These are phyloP conservation scores for Felis catus DNA, from an alignment of 2,113 vertebrate genomes.

Conservation along the genomic window DNA sequence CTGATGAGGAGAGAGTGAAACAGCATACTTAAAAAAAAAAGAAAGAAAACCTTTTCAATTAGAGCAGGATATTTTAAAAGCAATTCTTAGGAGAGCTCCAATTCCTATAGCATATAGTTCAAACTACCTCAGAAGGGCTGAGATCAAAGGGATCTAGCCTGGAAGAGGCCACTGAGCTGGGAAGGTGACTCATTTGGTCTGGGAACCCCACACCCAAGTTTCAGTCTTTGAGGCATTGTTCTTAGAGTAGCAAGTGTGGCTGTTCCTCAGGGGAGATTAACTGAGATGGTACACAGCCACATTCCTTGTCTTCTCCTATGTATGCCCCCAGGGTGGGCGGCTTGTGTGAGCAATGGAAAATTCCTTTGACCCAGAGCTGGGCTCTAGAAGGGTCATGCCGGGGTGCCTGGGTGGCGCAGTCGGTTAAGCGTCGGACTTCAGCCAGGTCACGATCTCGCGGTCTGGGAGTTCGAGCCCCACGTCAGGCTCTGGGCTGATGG, in stretches of 20 bases:
- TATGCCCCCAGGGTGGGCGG: background rate
- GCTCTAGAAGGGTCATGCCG: background rate
- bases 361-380: background rate
- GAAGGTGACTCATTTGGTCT: background rate
- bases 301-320: background rate
- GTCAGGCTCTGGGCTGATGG: too few relatives aligned
- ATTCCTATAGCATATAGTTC: background rate
- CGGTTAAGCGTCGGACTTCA: too few relatives aligned
- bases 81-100: background rate
- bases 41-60: background rate
- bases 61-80: conserved; percentile 34
- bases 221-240: background rate
- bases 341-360: background rate
- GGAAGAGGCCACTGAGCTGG: background rate
- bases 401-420: too few relatives aligned
- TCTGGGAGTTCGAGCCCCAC: too few relatives aligned
- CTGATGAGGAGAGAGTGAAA: background rate
- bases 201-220: background rate
- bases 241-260: background rate
- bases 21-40: background rate
- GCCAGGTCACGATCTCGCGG: too few relatives aligned
- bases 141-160: background rate
- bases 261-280: background rate
- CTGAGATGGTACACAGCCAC: background rate
- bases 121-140: background rate